Conservation (phyloP, 2,888 invertebrate genomes). For the Danaus chrysippus region DNA sequence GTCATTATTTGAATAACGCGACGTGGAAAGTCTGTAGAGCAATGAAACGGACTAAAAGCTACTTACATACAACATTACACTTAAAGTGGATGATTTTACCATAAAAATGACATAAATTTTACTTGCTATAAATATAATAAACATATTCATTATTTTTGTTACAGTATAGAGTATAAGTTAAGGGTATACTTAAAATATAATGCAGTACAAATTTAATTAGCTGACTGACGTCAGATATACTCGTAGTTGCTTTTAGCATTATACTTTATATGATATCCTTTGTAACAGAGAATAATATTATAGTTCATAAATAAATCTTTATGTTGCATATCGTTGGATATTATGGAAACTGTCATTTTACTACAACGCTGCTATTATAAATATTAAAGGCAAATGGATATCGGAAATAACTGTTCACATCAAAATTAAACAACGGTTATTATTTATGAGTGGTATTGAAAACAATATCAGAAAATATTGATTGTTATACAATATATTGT, state of each 20-base stretch:
- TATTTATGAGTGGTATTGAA: not conserved
- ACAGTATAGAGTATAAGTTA: too few relatives aligned
- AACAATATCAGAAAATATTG: not conserved
- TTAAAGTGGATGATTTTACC: too few relatives aligned
- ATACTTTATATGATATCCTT: not conserved
- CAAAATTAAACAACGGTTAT: not conserved
- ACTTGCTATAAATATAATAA: too few relatives aligned
- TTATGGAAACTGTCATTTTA: conserved; percentile 5
- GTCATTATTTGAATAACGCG: not conserved
- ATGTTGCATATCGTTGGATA: conserved; percentile 3
- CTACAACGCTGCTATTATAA: conserved; percentile 6
- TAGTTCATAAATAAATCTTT: conserved; percentile 5
- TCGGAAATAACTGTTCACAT: conserved; percentile 3
- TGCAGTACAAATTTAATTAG: too few relatives aligned
- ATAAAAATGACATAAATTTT: too few relatives aligned
- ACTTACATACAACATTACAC: not conserved
- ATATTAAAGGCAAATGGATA: conserved; percentile 13
- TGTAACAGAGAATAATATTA: not conserved
- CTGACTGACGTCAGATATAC: not conserved
- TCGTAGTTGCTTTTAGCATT: not conserved
- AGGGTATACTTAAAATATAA: too few relatives aligned
- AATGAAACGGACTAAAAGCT: not conserved
- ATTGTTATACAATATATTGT: not conserved
- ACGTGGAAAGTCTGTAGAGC: not conserved
- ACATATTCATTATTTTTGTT: too few relatives aligned